Evolutionary conservation across 2,888 invertebrate species (phyloP), one percentile per base, ranked within the genome.

Genomic region (Polietes domitor): DNA sequence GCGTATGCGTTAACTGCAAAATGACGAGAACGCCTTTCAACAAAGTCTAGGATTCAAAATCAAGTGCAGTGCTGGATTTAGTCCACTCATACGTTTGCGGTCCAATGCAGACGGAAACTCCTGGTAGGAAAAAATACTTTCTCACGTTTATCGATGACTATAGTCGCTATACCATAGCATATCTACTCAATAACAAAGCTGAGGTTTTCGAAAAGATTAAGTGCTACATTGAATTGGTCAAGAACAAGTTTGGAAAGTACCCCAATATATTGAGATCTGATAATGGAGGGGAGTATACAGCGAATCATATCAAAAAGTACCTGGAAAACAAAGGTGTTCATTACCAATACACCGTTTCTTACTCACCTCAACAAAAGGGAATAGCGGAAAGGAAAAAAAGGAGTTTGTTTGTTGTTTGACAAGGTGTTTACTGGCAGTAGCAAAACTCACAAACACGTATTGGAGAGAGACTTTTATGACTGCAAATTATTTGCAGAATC

Each of bases 301-400:
- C n/a, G 15, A 10, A 47, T 9, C 10, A 47, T 43, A 12, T 70
- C 26, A 21, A 7, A 70, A 70, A 47, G 3, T 71, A 53, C 50
- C 50, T 53, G 26, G 71, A 50, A 24, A 47, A 24, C 17, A 50
- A 28, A 28, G 75, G 75, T n/a, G 58, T 63, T 47, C 41, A 63
- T 15, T 47, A 61, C 5, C 63, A 75, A 26, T 75, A 43, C 43
- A 75, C 75, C 7, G 47, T 47, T 47, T 3, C 47, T 17, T 76
- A 63, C 41, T 76, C 43, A 15, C 75, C 75, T 10, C 75, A 65
- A 43, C 50, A 65, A 65, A 76, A 76, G 24, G 75, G n/a, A n/a
- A n/a, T n/a, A n/a, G n/a, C n/a, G n/a, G 65, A 63, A 65, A 76
- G 75, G 32, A 76, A 76, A 26, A 76, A 63, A 19, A 41, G 75